A percentile compares a stretch with the other conserved stretches of the same genome.
Conservation (phyloP, 2,113 vertebrate genomes). For the Percina caprodes region DNA sequence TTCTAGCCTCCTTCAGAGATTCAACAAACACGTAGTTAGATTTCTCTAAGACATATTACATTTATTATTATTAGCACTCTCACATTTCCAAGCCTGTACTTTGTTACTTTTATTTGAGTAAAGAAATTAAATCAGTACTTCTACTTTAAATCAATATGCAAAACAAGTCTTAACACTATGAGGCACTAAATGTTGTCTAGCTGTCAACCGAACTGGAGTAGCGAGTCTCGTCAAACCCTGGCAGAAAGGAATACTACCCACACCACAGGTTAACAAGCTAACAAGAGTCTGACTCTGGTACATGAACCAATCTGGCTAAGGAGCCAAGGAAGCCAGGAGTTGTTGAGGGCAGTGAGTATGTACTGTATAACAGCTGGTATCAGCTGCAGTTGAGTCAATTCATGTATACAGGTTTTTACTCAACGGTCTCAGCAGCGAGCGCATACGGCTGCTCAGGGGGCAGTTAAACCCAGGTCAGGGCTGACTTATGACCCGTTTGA, state of each 20-base stretch:
- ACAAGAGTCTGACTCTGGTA: conserved; percentile 11
- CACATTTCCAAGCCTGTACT: too few relatives aligned
- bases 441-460: conserved; percentile 68
- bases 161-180: background rate
- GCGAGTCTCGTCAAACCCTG: background rate
- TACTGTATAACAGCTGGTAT: conserved; percentile 1
- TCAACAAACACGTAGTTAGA: too few relatives aligned
- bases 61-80: too few relatives aligned
- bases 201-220: background rate
- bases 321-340: conserved; percentile 4
- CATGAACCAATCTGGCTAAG: conserved; percentile 2
- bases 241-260: conserved; percentile 1
- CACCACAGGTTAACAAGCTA: conserved; percentile 8
- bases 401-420: background rate
- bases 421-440: background rate
- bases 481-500: conserved; percentile 75
- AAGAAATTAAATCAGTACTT: too few relatives aligned
- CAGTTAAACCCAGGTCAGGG: conserved; percentile 76
- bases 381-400: conserved; percentile 6
- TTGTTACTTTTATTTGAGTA: too few relatives aligned
- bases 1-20: too few relatives aligned
- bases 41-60: too few relatives aligned
- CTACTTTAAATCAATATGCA: background rate
- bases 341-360: background rate
- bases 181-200: background rate